Base-by-base conservation (phyloP, 1,140 invertebrate genomes). In the Caenorhabditis inopinata region DNA sequence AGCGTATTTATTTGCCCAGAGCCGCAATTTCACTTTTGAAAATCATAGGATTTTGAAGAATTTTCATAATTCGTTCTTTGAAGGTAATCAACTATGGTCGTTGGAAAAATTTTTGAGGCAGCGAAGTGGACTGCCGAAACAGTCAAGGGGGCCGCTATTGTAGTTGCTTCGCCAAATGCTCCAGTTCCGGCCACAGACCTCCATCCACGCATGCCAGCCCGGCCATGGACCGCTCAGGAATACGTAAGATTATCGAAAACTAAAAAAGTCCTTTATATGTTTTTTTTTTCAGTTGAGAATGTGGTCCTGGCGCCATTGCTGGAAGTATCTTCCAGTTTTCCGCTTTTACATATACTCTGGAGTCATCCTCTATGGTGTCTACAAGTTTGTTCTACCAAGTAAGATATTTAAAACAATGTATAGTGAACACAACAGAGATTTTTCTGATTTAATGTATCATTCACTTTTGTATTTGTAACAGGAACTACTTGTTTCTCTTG, bases 231-330 rank as follows among this genome's bases (percentile, higher is more conserved):
- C 42, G 78, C 51, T 74, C 81, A 73, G 23, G 85, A 86, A 86
- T 87, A 83, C 58, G 85, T 86, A 73, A 79, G 79, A 48, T 32
- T 80, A 2, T n/a, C 58, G 46, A 48, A 42, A 82, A 42, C 14
- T 7, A 42, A 42, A 7, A 35, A 25, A 35, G 5, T 18, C 16
- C n/a, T 0, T 58, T 16, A 7, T 84, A 62, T 82, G 1, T 73
- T 3, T 6, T 35, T 35, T 7, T 21, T 77, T 86, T 73, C 48
- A 86, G 85, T 45, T 86, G 27, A 86, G 85, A 29, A 86, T 86
- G 85, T 80, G 77, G 76, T 87, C 85, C 16, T 86, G 85, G 85
- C 84, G 85, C 51, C 82, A 86, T 68, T 86, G 84, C 78, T 86
- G 85, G 85, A 85, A 81, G 85, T 84, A 82, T 73, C 53, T 84